A percentile compares a stretch with the other conserved stretches of the same genome.
Evolutionary conservation across 1,140 invertebrate genomes (phyloP).

Genomic region (Caenorhabditis tropicalis): DNA sequence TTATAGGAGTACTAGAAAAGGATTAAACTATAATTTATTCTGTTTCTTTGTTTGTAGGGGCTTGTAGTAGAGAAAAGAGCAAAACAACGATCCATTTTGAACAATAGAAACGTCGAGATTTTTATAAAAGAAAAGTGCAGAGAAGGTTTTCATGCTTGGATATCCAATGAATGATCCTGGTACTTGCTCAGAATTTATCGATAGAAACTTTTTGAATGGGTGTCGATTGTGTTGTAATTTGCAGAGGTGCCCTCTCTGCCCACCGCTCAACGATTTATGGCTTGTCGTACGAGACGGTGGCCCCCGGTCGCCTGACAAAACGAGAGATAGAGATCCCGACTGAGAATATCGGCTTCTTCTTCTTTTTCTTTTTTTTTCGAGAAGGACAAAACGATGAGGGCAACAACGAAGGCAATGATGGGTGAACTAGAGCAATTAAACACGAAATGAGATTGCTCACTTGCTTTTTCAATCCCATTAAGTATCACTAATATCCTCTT

Average conservation of each 20-base stretch:
- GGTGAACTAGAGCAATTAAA: constrained; percentile 35
- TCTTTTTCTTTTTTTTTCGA: background rate
- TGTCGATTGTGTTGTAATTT: constrained; percentile 33
- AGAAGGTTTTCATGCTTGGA: background rate
- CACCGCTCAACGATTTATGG: constrained; percentile 37
- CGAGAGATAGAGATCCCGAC: constrained; percentile 34
- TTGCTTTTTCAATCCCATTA: constrained; percentile 34
- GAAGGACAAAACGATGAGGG: background rate
- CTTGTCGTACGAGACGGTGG: constrained; percentile 31
- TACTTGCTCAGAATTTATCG: background rate
- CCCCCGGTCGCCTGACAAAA: background rate
- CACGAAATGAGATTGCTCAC: constrained; percentile 24
- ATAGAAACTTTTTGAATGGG: background rate
- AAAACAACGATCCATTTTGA: background rate
- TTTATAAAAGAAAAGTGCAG: too few relatives aligned
- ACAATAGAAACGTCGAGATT: too few relatives aligned
- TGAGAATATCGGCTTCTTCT: constrained; percentile 17
- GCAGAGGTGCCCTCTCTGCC: constrained; percentile 37
- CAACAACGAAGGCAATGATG: constrained; percentile 40
- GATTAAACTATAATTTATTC: constrained; percentile 2
- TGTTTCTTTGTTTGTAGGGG: too few relatives aligned
- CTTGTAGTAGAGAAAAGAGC: too few relatives aligned
- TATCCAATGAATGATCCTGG: background rate
- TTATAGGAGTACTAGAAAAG: too few relatives aligned
- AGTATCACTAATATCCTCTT: background rate